Evolutionary conservation across 2,113 vertebrate species (phyloP).

Genomic region (Speoplatyrhinus poulsoni): DNA sequence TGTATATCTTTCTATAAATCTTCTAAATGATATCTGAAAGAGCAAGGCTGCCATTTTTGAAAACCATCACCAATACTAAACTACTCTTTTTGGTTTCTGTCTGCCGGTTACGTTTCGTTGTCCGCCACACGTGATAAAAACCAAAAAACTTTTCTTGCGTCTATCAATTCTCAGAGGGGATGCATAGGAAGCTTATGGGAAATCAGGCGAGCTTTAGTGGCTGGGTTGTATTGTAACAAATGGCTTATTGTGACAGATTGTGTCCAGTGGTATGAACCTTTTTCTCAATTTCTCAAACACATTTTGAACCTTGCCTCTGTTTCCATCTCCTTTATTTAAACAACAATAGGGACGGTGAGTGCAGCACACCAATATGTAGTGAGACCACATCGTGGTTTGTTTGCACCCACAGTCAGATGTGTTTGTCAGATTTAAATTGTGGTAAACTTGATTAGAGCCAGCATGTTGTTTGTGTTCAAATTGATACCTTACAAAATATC

Average conservation of each 20-base stretch:
- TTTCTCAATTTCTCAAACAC: conserved; percentile 1
- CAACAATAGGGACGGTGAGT: neutral
- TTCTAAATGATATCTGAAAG: too few species aligned
- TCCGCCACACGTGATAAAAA: too few species aligned
- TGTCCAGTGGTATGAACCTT: conserved; percentile 24
- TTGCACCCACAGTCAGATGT: conserved; percentile 6
- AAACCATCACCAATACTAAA: too few species aligned
- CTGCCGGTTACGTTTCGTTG: too few species aligned
- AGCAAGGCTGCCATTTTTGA: too few species aligned
- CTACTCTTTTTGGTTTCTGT: too few species aligned
- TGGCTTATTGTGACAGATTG: conserved; percentile 38
- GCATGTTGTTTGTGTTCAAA: too few species aligned
- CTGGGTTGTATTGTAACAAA: conserved; percentile 28
- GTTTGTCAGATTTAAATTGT: neutral
- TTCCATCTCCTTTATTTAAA: conserved; percentile 3
- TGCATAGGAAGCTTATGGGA: conserved; percentile 32
- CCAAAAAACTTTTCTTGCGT: too few species aligned
- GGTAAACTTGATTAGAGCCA: conserved; percentile 5
- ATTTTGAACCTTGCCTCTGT: neutral
- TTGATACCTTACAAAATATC: neutral
- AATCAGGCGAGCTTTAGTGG: conserved; percentile 31
- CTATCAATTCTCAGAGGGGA: conserved; percentile 4
- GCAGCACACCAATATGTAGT: neutral
- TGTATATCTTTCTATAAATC: too few species aligned
- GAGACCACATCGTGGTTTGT: neutral